Evolutionary conservation across 2,113 vertebrate species (phyloP).

Genomic region (Excalfactoria chinensis): DNA sequence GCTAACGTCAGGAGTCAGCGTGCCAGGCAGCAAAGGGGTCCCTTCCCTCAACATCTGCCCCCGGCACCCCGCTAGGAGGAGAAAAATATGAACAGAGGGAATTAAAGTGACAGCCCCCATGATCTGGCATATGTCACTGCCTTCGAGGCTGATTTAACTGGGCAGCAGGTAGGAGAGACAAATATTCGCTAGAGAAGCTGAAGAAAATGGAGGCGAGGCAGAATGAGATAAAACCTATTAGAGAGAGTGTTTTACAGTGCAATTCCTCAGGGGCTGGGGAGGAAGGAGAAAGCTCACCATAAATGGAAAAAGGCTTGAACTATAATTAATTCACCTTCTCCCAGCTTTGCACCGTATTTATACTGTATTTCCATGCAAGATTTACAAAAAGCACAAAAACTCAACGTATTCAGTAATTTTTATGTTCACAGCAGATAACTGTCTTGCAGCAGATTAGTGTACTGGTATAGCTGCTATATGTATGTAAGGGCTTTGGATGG

Average conservation of each 20-base stretch:
- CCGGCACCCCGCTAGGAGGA: neutral
- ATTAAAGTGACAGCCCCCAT: conserved; percentile 61
- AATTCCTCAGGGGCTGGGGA: neutral
- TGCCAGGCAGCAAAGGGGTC: conserved; percentile 64
- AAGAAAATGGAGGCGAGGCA: conserved; percentile 45
- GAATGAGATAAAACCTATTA: conserved; percentile 59
- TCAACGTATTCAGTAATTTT: neutral
- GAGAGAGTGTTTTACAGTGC: conserved; percentile 39
- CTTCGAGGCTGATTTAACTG: conserved; percentile 53
- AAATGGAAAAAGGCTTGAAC: conserved; percentile 44
- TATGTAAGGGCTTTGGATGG: neutral
- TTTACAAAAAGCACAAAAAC: neutral
- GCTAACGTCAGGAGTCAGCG: neutral
- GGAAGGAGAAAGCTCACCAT: conserved; percentile 46
- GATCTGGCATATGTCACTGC: conserved; percentile 66
- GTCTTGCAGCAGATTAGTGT: neutral
- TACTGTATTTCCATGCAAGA: neutral
- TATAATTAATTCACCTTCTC: conserved; percentile 60
- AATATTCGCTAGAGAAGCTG: conserved; percentile 48
- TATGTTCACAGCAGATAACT: neutral
- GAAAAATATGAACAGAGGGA: conserved; percentile 61
- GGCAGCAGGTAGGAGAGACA: conserved; percentile 69
- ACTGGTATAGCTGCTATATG: neutral
- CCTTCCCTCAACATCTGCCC: conserved; percentile 64
- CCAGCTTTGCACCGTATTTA: conserved; percentile 43